phyloP scores from a whole-genome alignment of 2,888 invertebrate species.

The Griposia aprilina region DNA sequence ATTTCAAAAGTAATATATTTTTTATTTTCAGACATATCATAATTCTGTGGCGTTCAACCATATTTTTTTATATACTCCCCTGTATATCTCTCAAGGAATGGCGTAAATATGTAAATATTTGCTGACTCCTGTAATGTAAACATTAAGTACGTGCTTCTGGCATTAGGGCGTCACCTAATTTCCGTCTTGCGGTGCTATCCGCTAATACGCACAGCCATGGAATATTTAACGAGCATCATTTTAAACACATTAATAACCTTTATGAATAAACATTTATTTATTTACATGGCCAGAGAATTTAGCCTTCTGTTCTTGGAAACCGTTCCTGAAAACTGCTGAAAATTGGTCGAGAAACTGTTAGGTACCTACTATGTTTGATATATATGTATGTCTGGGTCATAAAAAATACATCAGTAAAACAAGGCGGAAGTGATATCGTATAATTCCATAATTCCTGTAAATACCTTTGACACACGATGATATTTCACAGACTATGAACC shows the following conservation, averaged over 20 bases:
- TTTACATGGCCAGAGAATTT: neutral
- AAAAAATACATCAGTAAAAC: no score
- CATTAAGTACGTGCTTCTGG: conserved; percentile 55
- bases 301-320: neutral
- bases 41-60: neutral
- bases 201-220: conserved; percentile 14
- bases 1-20: no score
- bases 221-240: conserved; percentile 57
- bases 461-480: no score
- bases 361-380: neutral
- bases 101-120: conserved; percentile 43
- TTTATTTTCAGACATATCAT: neutral
- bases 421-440: no score
- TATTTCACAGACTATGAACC: no score
- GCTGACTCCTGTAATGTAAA: conserved; percentile 48
- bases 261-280: conserved; percentile 18
- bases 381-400: neutral
- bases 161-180: conserved; percentile 45
- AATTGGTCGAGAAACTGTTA: neutral
- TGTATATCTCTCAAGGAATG: conserved; percentile 2
- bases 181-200: conserved; percentile 45
- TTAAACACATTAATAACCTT: conserved; percentile 37
- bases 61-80: neutral
- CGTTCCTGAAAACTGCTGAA: neutral
- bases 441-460: no score